These are phyloP conservation scores for Pycnomerus fuliginosus DNA, from an alignment of 2,888 invertebrate genomes.

Conservation along the genomic window DNA sequence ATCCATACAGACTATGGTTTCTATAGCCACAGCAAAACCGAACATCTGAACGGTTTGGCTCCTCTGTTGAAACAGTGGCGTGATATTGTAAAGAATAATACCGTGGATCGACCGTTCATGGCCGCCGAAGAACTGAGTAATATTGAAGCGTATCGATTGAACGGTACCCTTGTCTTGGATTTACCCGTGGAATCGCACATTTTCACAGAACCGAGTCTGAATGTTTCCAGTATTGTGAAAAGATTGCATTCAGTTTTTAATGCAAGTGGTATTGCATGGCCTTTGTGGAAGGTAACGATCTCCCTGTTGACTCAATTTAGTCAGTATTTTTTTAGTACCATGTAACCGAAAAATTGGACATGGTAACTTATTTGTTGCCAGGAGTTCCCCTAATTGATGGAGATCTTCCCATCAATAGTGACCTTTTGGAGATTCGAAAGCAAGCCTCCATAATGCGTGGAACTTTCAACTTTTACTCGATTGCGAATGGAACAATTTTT, in stretches of 20 bases:
- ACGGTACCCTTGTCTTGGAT: conserved; percentile 48
- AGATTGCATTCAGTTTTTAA: conserved; percentile 41
- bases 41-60: conserved; percentile 62
- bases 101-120: conserved; percentile 50
- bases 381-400: conserved; percentile 63
- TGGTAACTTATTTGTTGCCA: conserved; percentile 75
- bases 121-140: conserved; percentile 44
- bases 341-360: conserved; percentile 55
- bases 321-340: conserved; percentile 31
- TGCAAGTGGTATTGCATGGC: conserved; percentile 51
- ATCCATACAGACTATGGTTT: conserved; percentile 62
- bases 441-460: conserved; percentile 70
- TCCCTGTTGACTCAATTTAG: too few species aligned
- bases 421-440: conserved; percentile 51
- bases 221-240: conserved; percentile 33
- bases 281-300: conserved; percentile 58
- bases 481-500: conserved; percentile 59
- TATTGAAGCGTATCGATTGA: conserved; percentile 44
- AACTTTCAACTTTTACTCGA: conserved; percentile 49
- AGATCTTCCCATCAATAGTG: conserved; percentile 41
- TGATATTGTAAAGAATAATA: conserved; percentile 59
- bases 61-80: conserved; percentile 65
- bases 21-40: conserved; percentile 65
- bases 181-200: conserved; percentile 46
- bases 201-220: conserved; percentile 37